These are phyloP conservation scores for Cochlearius cochlearius DNA, from an alignment of 2,113 vertebrate species.

Conservation along the genomic window DNA sequence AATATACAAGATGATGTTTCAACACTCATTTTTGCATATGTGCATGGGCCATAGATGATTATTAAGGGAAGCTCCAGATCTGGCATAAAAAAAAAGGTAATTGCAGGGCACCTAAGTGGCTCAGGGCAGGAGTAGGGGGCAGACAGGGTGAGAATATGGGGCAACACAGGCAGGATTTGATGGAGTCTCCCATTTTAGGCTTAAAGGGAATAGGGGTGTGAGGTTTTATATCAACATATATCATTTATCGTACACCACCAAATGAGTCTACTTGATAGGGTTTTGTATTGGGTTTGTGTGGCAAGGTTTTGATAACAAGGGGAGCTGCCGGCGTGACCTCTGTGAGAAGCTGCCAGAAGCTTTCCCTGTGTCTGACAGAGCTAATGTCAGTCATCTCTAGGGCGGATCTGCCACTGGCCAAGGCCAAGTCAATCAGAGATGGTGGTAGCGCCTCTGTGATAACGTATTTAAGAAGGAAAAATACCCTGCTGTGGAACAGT, in stretches of 20 bases:
- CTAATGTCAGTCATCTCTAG: no score
- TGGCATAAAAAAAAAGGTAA: background rate
- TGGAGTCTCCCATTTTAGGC: background rate
- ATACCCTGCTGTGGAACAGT: no score
- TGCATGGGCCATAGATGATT: fast-evolving
- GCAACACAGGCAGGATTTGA: background rate
- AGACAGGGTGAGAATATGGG: background rate
- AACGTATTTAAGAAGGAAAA: no score
- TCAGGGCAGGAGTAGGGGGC: background rate
- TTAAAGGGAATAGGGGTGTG: background rate
- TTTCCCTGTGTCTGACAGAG: no score
- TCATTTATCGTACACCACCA: background rate
- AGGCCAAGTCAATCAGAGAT: no score
- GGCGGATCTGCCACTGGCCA: no score
- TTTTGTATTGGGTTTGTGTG: no score
- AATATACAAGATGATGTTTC: background rate
- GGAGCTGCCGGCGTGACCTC: no score
- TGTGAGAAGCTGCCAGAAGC: no score
- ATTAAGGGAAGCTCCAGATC: background rate
- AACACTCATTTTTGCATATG: background rate
- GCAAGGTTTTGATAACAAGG: no score
- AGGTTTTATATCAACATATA: background rate
- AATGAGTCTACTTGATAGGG: background rate
- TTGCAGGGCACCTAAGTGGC: background rate
- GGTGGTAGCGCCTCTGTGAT: no score